These are phyloP conservation scores for Dynastes grantii DNA, from an alignment of 2,888 invertebrate genomes.

Conservation along the genomic window DNA sequence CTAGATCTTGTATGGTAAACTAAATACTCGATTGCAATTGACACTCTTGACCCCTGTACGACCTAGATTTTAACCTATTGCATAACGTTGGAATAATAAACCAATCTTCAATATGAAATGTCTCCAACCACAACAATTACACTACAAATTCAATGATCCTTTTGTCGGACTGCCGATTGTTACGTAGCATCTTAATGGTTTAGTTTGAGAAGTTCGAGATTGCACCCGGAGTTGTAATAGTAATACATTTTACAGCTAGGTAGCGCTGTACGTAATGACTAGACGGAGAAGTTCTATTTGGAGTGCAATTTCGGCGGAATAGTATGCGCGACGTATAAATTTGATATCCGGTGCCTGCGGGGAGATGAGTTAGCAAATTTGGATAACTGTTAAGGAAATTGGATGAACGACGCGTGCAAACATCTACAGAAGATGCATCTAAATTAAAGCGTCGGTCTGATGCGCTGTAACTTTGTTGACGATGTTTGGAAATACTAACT, in stretches of 20 bases:
- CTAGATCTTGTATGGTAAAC: too few species aligned
- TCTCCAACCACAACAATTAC: conserved; percentile 1
- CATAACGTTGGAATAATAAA: too few species aligned
- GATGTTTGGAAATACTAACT: too few species aligned
- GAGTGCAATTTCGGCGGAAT: conserved; percentile 20
- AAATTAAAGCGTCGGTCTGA: too few species aligned
- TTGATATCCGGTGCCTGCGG: conserved; percentile 10
- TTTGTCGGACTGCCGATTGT: conserved; percentile 4
- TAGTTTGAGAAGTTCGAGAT: conserved; percentile 35
- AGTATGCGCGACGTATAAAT: conserved; percentile 22
- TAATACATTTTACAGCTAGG: conserved; percentile 36
- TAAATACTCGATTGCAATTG: too few species aligned
- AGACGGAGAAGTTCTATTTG: conserved; percentile 12
- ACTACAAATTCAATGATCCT: conserved; percentile 3
- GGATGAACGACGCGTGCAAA: background rate
- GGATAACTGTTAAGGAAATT: conserved; percentile 10
- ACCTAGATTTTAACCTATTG: too few species aligned
- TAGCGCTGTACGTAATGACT: conserved; percentile 20
- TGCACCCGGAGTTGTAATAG: conserved; percentile 24
- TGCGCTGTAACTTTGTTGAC: too few species aligned
- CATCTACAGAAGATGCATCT: too few species aligned
- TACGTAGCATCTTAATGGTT: conserved; percentile 22
- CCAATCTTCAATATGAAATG: background rate
- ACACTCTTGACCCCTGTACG: too few species aligned
- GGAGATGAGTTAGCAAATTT: conserved; percentile 33